Percentiles rank a stretch among this genome's conserved stretches.
Evolutionary conservation across 2,113 vertebrate genomes (phyloP).

Genomic region (Pseudorectes ferrugineus): DNA sequence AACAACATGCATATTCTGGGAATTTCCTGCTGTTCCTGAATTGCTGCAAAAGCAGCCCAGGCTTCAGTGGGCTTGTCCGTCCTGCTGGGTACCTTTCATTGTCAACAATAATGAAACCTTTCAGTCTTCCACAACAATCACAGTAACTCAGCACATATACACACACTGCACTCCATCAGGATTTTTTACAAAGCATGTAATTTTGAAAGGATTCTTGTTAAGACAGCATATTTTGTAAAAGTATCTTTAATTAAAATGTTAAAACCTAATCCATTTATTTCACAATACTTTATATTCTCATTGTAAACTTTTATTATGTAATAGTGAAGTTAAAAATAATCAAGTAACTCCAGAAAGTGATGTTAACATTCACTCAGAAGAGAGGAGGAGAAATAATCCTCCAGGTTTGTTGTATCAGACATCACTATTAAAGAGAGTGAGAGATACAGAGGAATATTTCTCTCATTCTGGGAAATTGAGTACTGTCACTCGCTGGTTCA

Average conservation of each 20-base stretch:
- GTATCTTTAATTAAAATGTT: slow-evolving; percentile 21
- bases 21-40: not conserved
- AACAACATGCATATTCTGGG: not conserved
- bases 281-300: not conserved
- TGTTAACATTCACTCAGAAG: not conserved
- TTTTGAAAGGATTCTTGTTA: not conserved
- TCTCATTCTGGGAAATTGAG: not conserved
- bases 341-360: not conserved
- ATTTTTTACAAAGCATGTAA: not conserved
- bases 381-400: not conserved
- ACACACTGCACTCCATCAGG: not conserved
- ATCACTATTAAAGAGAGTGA: not conserved
- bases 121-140: not conserved
- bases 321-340: not conserved
- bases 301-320: not conserved
- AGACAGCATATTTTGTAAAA: not conserved
- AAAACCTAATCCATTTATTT: not conserved
- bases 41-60: not conserved
- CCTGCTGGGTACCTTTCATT: not conserved
- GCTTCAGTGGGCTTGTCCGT: not conserved
- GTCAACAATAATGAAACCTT: not conserved
- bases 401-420: not conserved
- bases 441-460: not conserved
- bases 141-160: not conserved
- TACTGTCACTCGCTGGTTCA: not conserved